Conservation (phyloP, 1,140 invertebrate genomes). For the Bombus impatiens region DNA sequence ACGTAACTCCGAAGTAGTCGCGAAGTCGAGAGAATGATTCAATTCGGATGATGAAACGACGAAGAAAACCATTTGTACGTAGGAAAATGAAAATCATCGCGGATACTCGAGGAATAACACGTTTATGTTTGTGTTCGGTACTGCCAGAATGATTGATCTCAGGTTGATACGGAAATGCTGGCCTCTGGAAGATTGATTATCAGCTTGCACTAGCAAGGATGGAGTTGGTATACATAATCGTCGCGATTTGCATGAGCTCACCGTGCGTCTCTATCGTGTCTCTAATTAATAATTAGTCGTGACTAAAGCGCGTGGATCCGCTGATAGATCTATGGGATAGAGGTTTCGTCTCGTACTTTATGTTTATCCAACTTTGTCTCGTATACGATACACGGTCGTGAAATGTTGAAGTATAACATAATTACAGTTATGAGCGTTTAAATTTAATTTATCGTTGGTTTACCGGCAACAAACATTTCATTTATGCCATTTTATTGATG, state of each 20-base stretch:
- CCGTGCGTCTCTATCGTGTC: conserved; percentile 27
- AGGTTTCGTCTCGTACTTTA: not conserved
- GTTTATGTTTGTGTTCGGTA: not conserved
- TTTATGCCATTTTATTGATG: not conserved
- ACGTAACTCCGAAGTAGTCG: not conserved
- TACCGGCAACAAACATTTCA: not conserved
- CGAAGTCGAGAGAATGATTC: not conserved
- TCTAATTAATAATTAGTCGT: conserved; percentile 46
- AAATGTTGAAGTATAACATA: conserved; percentile 5
- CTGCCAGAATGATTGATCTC: conserved; percentile 40
- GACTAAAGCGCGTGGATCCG: conserved; percentile 14
- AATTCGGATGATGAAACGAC: too few species aligned
- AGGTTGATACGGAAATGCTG: conserved; percentile 42
- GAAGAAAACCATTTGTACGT: not conserved
- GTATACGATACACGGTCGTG: not conserved
- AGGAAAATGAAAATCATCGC: conserved; percentile 16
- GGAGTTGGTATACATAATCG: conserved; percentile 39
- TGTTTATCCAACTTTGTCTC: not conserved
- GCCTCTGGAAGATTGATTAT: conserved; percentile 42
- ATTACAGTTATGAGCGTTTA: not conserved
- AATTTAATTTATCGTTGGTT: not conserved
- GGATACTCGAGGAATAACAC: not conserved
- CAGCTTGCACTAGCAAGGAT: not conserved
- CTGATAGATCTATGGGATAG: not conserved
- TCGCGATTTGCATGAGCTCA: conserved; percentile 39